Base-by-base conservation (phyloP, 1,140 invertebrate genomes). In the Neodiprion pinetum region DNA sequence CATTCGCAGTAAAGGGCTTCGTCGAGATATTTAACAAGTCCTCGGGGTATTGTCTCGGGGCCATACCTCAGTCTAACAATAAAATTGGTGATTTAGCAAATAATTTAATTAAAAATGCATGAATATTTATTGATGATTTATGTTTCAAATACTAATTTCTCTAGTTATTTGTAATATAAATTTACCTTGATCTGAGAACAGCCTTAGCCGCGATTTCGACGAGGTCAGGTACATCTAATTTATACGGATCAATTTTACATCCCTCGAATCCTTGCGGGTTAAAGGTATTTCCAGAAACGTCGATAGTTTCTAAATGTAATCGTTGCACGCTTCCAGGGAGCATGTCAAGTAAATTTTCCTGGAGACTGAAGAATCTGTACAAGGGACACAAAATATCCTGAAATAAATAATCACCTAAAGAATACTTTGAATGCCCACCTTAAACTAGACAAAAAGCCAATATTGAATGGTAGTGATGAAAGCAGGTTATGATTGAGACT, bases 1-100 rank as follows among this genome's bases (percentile, higher is more conserved):
- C 93, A 93, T 2, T 90, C 75, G 81, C 92, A 93, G 82, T 90
- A 91, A 75, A 90, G 89, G 5, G 92, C 90, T 77, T 90, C 84
- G 78, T 93, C 90, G 74, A 93, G 85, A 82, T 90, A 92, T 61
- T 89, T 81, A 1, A 92, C 90, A 49, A 93, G 80, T 48, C 90
- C 92, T 73, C 81, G 79, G 10, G 92, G 92, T 79, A 93, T 89
- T 23, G 88, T 87, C 74, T 90, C 90, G n/a, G 89, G 82, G 76
- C 90, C 87, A 84, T 93, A 93, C 40, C 82, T 83, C 48, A 90
- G 80, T 72, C 90, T 87, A 84, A 71, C 79, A 82, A 88, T 50
- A 83, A 72, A 74, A 67, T 23, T 49, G 75, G 76, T 66, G 68
- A 11, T 49, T 67, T 48, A 70, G 23, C 67, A 50, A 70, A 48